phyloP scores from a whole-genome alignment of 2,797 vertebrate species.

The Trachops cirrhosus region DNA sequence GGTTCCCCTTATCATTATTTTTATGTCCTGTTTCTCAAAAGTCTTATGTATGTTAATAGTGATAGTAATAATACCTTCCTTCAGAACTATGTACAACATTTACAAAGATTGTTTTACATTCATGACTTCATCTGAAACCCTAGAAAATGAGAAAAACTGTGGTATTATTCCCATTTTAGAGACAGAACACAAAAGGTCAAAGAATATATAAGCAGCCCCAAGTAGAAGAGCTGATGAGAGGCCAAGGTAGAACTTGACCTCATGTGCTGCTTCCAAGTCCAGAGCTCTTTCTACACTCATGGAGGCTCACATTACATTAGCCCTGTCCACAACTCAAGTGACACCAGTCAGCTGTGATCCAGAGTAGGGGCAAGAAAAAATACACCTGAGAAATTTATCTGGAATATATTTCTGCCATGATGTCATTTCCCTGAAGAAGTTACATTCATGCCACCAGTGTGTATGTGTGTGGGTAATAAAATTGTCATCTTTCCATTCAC shows the following conservation, averaged over 20 bases:
- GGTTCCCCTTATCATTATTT: neutral
- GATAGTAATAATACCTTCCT: neutral
- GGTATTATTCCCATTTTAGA: neutral
- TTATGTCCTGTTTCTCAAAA: neutral
- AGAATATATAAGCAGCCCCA: neutral
- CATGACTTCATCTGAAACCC: neutral
- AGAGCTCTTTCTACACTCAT: neutral
- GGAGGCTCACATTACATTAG: neutral
- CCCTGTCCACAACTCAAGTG: conserved; percentile 1
- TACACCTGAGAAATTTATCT: neutral
- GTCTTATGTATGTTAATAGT: neutral
- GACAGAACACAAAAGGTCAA: neutral
- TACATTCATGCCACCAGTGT: neutral
- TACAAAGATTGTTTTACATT: neutral
- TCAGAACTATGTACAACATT: neutral
- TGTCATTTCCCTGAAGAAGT: neutral
- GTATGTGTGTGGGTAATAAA: neutral
- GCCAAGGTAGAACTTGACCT: neutral
- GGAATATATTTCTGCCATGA: neutral
- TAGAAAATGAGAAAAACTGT: neutral
- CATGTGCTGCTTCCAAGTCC: neutral
- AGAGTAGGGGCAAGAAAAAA: neutral
- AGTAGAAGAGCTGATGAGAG: neutral
- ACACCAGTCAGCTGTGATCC: neutral
- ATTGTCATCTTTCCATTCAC: neutral